phyloP scores from a whole-genome alignment of 2,888 invertebrate genomes.

The Tachystola acroxantha region DNA sequence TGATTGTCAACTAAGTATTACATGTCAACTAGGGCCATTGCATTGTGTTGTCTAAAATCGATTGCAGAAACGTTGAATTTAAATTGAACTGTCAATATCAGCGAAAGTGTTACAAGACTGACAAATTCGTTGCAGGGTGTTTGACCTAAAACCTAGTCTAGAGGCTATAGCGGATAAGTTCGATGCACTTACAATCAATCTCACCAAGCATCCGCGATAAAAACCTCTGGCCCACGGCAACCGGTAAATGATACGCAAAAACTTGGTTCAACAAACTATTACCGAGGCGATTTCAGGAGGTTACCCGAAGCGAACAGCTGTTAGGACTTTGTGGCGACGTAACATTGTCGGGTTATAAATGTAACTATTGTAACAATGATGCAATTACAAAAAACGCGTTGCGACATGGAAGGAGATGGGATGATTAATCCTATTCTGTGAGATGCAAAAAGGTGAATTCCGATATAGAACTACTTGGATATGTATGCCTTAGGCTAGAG shows the following conservation, averaged over 20 bases:
- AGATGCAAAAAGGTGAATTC: neutral
- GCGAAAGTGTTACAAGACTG: no score
- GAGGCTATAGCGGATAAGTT: constrained; percentile 19
- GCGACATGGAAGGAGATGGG: neutral
- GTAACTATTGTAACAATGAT: constrained; percentile 26
- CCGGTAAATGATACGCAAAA: constrained; percentile 53
- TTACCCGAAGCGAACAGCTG: neutral
- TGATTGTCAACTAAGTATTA: no score
- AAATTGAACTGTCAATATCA: no score
- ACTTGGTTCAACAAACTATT: constrained; percentile 56
- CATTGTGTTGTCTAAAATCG: no score
- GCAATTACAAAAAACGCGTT: constrained; percentile 16
- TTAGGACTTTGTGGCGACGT: neutral
- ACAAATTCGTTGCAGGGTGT: no score
- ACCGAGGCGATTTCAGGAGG: constrained; percentile 13
- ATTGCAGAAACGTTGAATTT: no score
- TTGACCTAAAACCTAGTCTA: neutral
- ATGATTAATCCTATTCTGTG: neutral
- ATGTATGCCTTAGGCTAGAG: no score
- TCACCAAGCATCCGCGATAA: constrained; percentile 36
- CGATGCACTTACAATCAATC: constrained; percentile 39
- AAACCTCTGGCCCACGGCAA: constrained; percentile 27
- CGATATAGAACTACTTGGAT: no score
- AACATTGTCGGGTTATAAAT: constrained; percentile 16
- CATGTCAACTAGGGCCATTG: no score